Evolutionary conservation across 2,113 vertebrate genomes (phyloP).

Genomic region (Bolborhynchus lineola): DNA sequence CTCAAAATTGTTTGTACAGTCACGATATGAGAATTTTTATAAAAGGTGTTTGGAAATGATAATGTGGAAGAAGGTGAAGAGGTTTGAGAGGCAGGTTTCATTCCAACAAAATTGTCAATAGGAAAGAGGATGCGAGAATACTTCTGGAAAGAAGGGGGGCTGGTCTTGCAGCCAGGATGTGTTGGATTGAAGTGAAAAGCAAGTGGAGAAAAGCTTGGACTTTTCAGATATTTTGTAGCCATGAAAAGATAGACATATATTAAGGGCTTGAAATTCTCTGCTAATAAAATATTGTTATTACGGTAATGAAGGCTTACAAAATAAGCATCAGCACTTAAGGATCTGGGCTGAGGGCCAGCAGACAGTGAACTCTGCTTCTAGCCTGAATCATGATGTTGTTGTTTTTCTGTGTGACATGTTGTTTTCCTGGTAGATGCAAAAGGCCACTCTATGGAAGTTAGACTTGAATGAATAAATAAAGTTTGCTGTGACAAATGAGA

Average conservation of each 20-base stretch:
- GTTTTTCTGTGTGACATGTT: not conserved
- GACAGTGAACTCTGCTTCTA: not conserved
- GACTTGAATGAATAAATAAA: not conserved
- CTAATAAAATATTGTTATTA: not conserved
- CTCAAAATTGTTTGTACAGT: not conserved
- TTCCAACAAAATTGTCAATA: not conserved
- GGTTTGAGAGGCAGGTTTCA: not conserved
- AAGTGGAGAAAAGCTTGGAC: not conserved
- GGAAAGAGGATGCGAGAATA: not conserved
- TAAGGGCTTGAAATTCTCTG: not conserved
- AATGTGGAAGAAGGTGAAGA: not conserved
- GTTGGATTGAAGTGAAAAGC: not conserved
- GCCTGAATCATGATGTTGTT: not conserved
- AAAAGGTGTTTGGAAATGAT: not conserved
- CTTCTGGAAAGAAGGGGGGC: not conserved
- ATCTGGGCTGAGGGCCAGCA: slow-evolving; percentile 18
- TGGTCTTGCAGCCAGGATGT: not conserved
- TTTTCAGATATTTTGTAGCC: not conserved
- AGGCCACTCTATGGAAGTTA: not conserved
- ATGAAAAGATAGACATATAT: not conserved
- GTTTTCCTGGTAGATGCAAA: slow-evolving; percentile 12
- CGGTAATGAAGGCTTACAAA: not conserved
- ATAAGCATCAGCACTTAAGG: not conserved
- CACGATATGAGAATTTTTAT: not conserved
- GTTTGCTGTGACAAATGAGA: not conserved